phyloP scores from a whole-genome alignment of 2,113 vertebrate species.

The Megaceryle torquata region DNA sequence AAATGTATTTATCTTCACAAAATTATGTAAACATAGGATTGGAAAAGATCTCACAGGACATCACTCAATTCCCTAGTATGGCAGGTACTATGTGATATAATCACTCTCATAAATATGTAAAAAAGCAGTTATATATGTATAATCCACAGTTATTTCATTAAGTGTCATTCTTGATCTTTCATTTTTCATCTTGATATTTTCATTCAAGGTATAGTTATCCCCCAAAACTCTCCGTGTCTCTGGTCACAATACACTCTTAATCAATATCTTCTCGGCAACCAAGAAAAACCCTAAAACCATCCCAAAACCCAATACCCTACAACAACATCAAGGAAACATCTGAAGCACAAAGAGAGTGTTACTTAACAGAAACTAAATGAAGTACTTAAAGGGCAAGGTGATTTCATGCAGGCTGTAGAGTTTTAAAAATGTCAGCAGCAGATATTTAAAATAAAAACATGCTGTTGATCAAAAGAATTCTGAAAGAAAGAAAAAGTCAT shows the following conservation, averaged over 20 bases:
- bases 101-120: not conserved
- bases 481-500: not conserved
- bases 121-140: not conserved
- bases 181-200: not conserved
- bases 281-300: fast-evolving
- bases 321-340: not conserved
- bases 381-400: not conserved
- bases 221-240: not conserved
- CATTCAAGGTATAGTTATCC: not conserved
- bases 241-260: not conserved
- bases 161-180: not conserved
- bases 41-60: not conserved
- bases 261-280: not conserved
- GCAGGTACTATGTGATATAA: not conserved
- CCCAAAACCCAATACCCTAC: not conserved
- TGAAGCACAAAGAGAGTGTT: not conserved
- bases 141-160: not conserved
- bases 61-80: not conserved
- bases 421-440: not conserved
- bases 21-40: not conserved
- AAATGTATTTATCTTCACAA: not conserved
- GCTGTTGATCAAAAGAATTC: not conserved
- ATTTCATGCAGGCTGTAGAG: not conserved
- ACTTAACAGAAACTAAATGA: not conserved
- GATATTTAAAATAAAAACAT: not conserved